Conservation (phyloP, 2,888 invertebrate species). For the Thalpophila matura region DNA sequence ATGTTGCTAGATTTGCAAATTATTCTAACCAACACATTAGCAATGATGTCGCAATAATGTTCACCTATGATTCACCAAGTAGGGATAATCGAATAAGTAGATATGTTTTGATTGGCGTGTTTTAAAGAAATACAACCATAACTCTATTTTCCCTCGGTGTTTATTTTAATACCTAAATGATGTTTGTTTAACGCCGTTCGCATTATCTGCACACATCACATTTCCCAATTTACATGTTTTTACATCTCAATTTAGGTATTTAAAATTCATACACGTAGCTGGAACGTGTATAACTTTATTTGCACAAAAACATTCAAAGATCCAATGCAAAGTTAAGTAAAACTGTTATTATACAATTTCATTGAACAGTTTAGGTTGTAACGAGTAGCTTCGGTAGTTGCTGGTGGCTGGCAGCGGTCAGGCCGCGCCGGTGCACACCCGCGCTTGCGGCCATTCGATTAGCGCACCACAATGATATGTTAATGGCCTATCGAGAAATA, state of each 20-base stretch:
- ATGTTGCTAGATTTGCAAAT: neutral
- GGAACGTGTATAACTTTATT: too few species aligned
- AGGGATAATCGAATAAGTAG: neutral
- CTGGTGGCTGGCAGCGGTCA: slow-evolving; percentile 17
- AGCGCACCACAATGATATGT: slow-evolving; percentile 83
- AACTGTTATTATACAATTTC: neutral
- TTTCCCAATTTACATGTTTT: too few species aligned
- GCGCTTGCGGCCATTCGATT: slow-evolving; percentile 79
- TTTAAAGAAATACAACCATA: neutral
- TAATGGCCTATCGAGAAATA: slow-evolving; percentile 83
- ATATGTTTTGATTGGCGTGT: neutral
- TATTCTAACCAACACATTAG: neutral
- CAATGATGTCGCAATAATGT: neutral
- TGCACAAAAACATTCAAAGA: too few species aligned
- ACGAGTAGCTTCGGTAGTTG: slow-evolving; percentile 35
- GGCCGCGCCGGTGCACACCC: slow-evolving; percentile 31
- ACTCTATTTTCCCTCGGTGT: neutral
- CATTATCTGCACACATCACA: too few species aligned
- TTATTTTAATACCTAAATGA: too few species aligned
- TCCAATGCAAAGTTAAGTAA: too few species aligned
- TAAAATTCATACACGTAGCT: too few species aligned
- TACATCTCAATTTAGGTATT: too few species aligned
- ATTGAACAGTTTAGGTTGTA: slow-evolving; percentile 30
- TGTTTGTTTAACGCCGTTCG: too few species aligned
- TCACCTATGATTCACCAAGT: slow-evolving; percentile 1